Evolutionary conservation across 2,113 vertebrate species (phyloP), one percentile per base, ranked within the genome.

Genomic region (Cariama cristata): DNA sequence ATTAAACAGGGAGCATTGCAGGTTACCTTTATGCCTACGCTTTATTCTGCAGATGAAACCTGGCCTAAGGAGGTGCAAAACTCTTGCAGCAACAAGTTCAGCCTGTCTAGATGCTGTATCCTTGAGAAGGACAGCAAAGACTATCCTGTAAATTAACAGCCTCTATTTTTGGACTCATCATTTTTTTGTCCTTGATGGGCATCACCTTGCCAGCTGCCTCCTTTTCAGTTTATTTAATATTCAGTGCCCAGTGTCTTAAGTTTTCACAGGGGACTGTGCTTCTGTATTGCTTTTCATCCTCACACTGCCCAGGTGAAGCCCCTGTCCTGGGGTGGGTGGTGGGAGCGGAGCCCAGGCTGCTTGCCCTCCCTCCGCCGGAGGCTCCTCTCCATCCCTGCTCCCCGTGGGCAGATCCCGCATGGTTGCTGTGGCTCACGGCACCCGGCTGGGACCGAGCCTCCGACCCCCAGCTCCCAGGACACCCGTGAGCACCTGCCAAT

Each of bases 181-280:
- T 58, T 87, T 95, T 94, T 93, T 68, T 93, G 88, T 76, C 96
- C 96, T 96, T 95, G 87, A 93, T 64, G 95, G 74, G 87, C 95
- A 95, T 92, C 93, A 93, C 89, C 90, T 56, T 88, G 72, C 89
- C 93, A 95, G 90, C 93, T 96, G 95, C 60, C 94, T 40, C 69
- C 47, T 71, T 73, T 49, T 59, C 5, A 32, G 60, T 87, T 81
- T 88, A 85, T 62, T 94, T 95, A 87, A 91, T 35, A 91, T 79
- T 84, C 90, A 66, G 6, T 40, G 68, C 53, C 68, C 19, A 8
- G 53, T 21, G 24, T 38, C 15, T 5, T 20, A 53, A 84, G 44
- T 63, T 32, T 64, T 69, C 53, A 40, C 28, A 30, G 47, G 62
- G 64, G 75, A 32, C 42, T 12, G 68, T 44, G 53, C 64, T 76